These are phyloP conservation scores for Spermophilus dauricus DNA, from an alignment of 2,113 vertebrate genomes.

Conservation along the genomic window DNA sequence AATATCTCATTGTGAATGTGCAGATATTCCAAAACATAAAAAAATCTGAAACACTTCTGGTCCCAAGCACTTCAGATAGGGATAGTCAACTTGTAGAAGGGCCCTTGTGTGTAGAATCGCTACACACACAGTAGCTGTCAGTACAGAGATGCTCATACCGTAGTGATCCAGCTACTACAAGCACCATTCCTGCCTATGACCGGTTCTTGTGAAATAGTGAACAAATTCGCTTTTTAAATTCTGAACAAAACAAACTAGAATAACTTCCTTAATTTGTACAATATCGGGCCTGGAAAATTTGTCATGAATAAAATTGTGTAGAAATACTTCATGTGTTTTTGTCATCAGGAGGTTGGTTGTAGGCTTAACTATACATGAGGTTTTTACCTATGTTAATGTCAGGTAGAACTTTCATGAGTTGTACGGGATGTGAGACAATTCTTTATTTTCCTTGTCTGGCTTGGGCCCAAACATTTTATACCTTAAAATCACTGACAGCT, in stretches of 20 bases:
- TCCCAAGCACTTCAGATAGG: not conserved
- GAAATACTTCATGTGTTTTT: not conserved
- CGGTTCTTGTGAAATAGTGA: not conserved
- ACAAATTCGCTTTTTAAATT: not conserved
- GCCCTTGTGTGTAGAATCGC: not conserved
- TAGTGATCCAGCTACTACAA: not conserved
- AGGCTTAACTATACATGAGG: not conserved
- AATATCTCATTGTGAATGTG: not conserved
- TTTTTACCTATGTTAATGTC: not conserved
- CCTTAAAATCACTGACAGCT: not conserved
- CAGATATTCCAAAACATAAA: not conserved
- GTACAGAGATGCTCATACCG: not conserved
- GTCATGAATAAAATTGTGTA: not conserved
- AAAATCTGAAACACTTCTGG: not conserved
- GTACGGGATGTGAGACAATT: not conserved
- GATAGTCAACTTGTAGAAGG: not conserved
- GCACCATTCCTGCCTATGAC: not conserved
- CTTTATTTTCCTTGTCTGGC: not conserved
- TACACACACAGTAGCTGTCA: not conserved
- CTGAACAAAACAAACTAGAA: not conserved
- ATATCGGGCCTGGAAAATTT: not conserved
- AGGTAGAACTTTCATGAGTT: not conserved
- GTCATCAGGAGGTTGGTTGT: not conserved
- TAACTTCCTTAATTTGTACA: not conserved
- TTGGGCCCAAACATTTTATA: not conserved